phyloP scores from a whole-genome alignment of 2,113 vertebrate species.

The Poeciliopsis turrubarensis region DNA sequence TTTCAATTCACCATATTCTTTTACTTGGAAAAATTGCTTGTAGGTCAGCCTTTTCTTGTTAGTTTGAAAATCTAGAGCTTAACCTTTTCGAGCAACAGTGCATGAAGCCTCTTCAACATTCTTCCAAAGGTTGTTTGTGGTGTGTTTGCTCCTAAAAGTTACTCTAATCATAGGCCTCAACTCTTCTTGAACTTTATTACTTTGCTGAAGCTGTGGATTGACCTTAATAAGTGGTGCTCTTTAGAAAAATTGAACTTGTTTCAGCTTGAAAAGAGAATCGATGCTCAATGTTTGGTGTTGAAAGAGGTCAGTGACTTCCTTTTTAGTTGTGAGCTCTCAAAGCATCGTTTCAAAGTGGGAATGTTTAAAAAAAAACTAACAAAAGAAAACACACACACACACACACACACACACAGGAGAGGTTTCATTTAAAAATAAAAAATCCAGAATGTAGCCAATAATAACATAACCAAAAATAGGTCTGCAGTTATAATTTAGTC shows the following conservation, averaged over 20 bases:
- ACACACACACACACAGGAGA: no score
- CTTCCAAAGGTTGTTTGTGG: background rate
- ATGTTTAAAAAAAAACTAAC: background rate
- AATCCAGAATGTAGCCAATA: background rate
- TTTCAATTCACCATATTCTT: background rate
- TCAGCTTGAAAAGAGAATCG: constrained; percentile 27
- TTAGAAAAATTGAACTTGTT: constrained; percentile 29
- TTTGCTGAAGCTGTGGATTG: constrained; percentile 3
- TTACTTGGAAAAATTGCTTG: background rate
- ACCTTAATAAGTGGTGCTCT: constrained; percentile 9
- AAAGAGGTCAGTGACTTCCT: constrained; percentile 26
- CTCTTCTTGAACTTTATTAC: constrained; percentile 2
- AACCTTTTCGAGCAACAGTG: background rate
- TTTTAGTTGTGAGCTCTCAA: constrained; percentile 12
- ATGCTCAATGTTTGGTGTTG: background rate
- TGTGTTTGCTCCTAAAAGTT: constrained; percentile 4
- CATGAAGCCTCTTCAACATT: background rate
- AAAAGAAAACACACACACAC: no score
- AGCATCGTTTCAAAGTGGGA: background rate
- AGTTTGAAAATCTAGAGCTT: background rate
- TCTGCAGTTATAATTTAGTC: background rate
- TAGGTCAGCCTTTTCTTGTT: background rate
- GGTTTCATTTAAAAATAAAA: background rate
- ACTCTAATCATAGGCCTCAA: background rate
- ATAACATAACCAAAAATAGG: background rate